These are phyloP conservation scores for Synergus umbraculus DNA, from an alignment of 2,888 invertebrate species.

Conservation along the genomic window DNA sequence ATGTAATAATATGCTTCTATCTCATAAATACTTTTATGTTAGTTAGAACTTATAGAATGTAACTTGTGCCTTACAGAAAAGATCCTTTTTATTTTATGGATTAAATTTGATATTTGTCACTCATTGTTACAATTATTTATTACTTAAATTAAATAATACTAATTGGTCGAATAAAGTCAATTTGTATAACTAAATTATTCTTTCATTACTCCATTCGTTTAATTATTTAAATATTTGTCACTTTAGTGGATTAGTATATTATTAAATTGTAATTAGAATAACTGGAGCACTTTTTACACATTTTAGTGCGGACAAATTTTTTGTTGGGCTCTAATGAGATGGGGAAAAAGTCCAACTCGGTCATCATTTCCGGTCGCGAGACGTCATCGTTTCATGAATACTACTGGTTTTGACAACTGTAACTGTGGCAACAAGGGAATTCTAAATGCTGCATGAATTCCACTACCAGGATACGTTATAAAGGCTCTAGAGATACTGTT, in stretches of 20 bases:
- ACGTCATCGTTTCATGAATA: conserved; percentile 13
- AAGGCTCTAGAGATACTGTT: conserved; percentile 54
- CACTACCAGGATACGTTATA: conserved; percentile 37
- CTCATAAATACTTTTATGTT: too few relatives aligned
- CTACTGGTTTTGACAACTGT: conserved; percentile 30
- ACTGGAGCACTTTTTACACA: background rate
- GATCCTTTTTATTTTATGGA: background rate
- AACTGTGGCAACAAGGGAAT: conserved; percentile 9
- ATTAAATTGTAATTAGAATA: too few relatives aligned
- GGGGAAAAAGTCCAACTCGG: conserved; percentile 21
- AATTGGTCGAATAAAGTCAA: conserved; percentile 1
- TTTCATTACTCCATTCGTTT: background rate
- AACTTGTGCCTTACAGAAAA: background rate
- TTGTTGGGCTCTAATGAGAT: background rate
- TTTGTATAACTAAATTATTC: background rate
- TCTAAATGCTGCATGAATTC: background rate
- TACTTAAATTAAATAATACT: background rate
- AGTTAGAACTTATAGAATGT: too few relatives aligned
- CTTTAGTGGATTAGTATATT: background rate
- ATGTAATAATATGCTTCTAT: background rate
- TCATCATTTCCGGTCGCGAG: conserved; percentile 23
- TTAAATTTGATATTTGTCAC: background rate
- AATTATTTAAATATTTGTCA: background rate
- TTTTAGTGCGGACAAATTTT: background rate
- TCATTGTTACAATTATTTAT: conserved; percentile 26